Percentiles rank a stretch among this genome's conserved stretches.
Evolutionary conservation across 2,888 invertebrate genomes (phyloP).

Genomic region (Agrochola litura): DNA sequence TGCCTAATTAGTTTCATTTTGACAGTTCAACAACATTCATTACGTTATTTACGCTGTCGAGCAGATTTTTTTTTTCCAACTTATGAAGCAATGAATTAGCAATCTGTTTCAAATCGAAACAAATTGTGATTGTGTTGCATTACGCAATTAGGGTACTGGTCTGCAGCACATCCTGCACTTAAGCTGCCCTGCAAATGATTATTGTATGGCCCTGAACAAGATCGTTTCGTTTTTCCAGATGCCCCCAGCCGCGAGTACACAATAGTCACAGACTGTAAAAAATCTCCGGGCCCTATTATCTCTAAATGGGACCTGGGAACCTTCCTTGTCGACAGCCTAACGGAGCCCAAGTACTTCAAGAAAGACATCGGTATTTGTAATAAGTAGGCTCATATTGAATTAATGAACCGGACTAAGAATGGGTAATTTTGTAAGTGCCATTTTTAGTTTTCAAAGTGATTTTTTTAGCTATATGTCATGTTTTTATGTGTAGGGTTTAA

Average conservation of each 20-base stretch:
- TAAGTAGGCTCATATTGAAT: constrained; percentile 53
- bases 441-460: background rate
- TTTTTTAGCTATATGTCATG: background rate
- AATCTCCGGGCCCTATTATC: constrained; percentile 92
- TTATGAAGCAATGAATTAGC: too few relatives aligned
- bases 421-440: constrained; percentile 25
- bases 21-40: too few relatives aligned
- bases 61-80: too few relatives aligned
- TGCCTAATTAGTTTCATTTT: too few relatives aligned
- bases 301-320: constrained; percentile 94
- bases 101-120: too few relatives aligned
- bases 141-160: too few relatives aligned
- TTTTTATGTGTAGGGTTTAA: background rate
- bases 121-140: too few relatives aligned
- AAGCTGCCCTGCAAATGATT: background rate
- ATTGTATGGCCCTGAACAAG: background rate
- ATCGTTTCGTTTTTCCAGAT: constrained; percentile 84
- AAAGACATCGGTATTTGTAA: constrained; percentile 83
- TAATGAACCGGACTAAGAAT: constrained; percentile 24
- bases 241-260: constrained; percentile 91
- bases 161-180: background rate
- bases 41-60: too few relatives aligned
- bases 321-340: constrained; percentile 93
- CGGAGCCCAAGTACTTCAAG: constrained; percentile 92
- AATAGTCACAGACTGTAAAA: constrained; percentile 91